These are phyloP conservation scores for Chaitophorus viminalis DNA, from an alignment of 2,888 invertebrate genomes.

Conservation along the genomic window DNA sequence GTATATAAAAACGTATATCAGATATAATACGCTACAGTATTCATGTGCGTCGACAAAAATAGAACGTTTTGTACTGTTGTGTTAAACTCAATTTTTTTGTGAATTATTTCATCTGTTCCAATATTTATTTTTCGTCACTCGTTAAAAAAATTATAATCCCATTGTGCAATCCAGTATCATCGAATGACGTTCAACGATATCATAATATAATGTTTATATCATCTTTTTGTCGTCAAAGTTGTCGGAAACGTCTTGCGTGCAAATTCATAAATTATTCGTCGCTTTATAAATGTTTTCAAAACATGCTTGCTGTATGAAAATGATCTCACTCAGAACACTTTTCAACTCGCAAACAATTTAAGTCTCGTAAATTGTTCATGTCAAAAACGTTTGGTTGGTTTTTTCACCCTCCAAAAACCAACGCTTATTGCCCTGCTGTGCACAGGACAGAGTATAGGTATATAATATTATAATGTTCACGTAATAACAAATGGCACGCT, in stretches of 20 bases:
- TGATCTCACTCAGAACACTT: neutral
- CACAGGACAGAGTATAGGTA: neutral
- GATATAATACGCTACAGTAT: too few species aligned
- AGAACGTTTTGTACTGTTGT: too few species aligned
- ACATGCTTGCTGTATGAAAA: neutral
- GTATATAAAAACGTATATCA: too few species aligned
- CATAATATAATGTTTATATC: neutral
- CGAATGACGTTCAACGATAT: too few species aligned
- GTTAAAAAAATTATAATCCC: too few species aligned
- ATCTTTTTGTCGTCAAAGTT: neutral
- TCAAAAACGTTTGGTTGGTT: constrained; percentile 29
- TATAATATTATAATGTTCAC: too few species aligned
- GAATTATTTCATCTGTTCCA: too few species aligned
- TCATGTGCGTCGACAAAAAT: too few species aligned
- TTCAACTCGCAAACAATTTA: constrained; percentile 9
- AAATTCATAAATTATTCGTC: neutral
- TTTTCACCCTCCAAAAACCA: constrained; percentile 25
- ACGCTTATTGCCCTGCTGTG: neutral
- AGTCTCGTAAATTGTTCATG: constrained; percentile 34
- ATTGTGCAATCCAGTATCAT: too few species aligned
- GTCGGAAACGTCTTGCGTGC: neutral
- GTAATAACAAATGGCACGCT: constrained; percentile 32
- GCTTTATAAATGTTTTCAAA: neutral
- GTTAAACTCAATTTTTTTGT: too few species aligned
- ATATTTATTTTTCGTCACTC: too few species aligned